Evolutionary conservation across 53 echinoderm and acorn worm genomes (phyloP).

Genomic region (Pentamera pediparva): DNA sequence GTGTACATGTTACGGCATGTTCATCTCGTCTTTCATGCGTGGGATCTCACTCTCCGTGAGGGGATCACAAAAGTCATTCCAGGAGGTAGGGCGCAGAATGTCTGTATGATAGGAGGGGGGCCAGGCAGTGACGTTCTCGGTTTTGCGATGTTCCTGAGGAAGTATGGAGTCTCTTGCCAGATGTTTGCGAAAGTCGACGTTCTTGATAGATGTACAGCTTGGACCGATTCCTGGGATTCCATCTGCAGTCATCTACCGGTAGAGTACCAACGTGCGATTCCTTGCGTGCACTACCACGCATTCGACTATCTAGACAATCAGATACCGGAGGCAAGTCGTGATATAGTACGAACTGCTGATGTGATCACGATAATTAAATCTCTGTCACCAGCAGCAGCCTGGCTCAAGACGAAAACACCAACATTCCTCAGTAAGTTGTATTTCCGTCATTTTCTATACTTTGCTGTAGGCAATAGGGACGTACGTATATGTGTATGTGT

Average conservation of each 20-base stretch:
- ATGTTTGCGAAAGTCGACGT: not conserved
- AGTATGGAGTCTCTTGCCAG: not conserved
- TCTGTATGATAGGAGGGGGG: not conserved
- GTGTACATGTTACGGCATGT: slow-evolving; percentile 1
- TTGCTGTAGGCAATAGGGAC: too few relatives aligned
- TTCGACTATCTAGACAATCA: not conserved
- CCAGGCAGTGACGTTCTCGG: slow-evolving; percentile 1
- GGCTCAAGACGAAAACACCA: too few relatives aligned
- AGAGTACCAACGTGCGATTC: not conserved
- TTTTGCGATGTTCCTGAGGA: not conserved
- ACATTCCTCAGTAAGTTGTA: too few relatives aligned
- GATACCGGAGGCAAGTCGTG: not conserved
- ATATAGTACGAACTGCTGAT: not conserved
- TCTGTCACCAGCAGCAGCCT: not conserved
- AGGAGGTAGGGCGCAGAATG: not conserved
- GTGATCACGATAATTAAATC: not conserved
- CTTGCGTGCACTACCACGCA: not conserved
- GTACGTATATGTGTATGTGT: too few relatives aligned
- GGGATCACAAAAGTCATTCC: not conserved
- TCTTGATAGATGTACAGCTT: not conserved
- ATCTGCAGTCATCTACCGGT: not conserved
- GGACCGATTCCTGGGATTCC: not conserved
- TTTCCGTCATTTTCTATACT: too few relatives aligned
- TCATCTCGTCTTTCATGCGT: not conserved
- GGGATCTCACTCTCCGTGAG: not conserved